A percentile compares a stretch with the other conserved stretches of the same genome.
phyloP scores from a whole-genome alignment of 2,113 vertebrate species.

The Syngnathus floridae region DNA sequence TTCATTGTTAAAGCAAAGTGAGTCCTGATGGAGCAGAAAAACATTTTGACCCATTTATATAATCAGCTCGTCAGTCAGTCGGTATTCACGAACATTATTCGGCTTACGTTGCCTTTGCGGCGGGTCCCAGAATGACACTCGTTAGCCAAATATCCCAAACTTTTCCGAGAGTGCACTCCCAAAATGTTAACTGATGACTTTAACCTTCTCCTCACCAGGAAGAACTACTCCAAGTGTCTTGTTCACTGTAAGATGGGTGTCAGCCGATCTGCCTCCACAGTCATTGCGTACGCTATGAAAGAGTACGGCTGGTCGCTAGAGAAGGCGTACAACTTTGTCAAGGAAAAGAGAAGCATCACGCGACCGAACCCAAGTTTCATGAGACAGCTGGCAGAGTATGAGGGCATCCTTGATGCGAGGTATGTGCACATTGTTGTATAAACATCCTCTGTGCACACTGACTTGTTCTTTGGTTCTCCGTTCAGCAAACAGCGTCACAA shows the following conservation, averaged over 20 bases:
- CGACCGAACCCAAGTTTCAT: constrained; percentile 91
- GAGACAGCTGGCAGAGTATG: constrained; percentile 91
- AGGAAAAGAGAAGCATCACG: constrained; percentile 85
- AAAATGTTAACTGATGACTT: background rate
- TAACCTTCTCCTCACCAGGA: constrained; percentile 66
- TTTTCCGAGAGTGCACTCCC: background rate
- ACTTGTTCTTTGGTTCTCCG: constrained; percentile 10
- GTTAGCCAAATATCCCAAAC: background rate
- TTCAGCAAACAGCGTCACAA: constrained; percentile 94
- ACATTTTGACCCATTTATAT: background rate
- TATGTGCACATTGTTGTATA: constrained; percentile 35
- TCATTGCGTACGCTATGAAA: constrained; percentile 98
- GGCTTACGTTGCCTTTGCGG: background rate
- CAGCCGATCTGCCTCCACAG: constrained; percentile 90
- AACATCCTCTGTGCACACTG: background rate
- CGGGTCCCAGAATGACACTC: background rate
- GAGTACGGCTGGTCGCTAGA: constrained; percentile 92
- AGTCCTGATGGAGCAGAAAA: constrained; percentile 46
- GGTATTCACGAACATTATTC: too few species aligned
- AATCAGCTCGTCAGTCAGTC: background rate
- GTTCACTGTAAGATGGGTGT: constrained; percentile 99
- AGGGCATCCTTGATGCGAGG: constrained; percentile 96
- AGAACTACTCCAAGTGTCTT: constrained; percentile 91
- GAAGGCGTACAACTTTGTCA: constrained; percentile 89
- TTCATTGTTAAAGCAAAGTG: constrained; percentile 97